Conservation (phyloP, 1,140 invertebrate species). For the Popillia japonica region DNA sequence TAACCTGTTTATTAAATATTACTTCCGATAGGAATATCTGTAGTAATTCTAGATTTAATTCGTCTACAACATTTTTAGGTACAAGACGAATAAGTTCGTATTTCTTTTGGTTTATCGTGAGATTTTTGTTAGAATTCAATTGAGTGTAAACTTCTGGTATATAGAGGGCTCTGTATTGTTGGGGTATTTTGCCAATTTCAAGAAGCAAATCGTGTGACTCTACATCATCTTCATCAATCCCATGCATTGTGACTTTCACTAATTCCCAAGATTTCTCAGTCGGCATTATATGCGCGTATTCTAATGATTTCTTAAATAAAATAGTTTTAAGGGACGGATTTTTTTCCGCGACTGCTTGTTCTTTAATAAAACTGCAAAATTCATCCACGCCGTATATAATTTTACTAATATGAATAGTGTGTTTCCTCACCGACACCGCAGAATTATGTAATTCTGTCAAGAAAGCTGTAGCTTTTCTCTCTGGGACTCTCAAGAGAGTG, state of each 20-base stretch:
- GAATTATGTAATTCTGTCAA: background rate
- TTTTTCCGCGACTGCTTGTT: background rate
- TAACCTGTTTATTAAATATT: background rate
- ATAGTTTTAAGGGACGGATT: conserved; percentile 7
- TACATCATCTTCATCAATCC: conserved; percentile 6
- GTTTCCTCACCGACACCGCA: conserved; percentile 3
- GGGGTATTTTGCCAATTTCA: background rate
- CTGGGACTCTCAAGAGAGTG: background rate
- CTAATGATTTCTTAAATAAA: conserved; percentile 25
- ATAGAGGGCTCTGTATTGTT: background rate
- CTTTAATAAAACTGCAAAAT: background rate
- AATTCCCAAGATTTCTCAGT: conserved; percentile 17
- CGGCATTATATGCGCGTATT: background rate
- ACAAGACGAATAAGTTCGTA: background rate
- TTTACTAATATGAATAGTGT: conserved; percentile 6
- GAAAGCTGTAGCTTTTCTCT: background rate
- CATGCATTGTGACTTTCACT: background rate
- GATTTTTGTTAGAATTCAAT: background rate
- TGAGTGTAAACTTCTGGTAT: background rate
- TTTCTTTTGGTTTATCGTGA: background rate
- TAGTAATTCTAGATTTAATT: background rate
- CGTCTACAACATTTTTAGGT: background rate
- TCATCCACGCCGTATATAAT: background rate
- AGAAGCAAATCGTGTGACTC: conserved; percentile 12
- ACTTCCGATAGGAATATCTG: background rate